These are phyloP conservation scores for Heliothis subflexa DNA, from an alignment of 1,140 invertebrate genomes.

Conservation along the genomic window DNA sequence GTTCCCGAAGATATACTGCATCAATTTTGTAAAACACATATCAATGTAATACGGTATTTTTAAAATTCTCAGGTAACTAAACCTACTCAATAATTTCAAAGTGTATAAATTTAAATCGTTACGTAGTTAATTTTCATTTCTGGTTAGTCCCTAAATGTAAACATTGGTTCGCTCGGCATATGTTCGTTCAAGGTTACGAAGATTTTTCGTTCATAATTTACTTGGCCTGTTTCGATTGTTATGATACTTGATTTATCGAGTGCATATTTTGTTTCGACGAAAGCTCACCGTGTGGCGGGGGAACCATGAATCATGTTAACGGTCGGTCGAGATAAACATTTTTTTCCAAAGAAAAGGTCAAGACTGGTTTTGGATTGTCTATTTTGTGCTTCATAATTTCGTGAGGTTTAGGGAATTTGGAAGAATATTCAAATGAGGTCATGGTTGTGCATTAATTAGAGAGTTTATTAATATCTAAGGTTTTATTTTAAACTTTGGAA, in stretches of 20 bases:
- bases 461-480: too few species aligned
- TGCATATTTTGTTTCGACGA: slow-evolving; percentile 70
- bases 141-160: slow-evolving; percentile 45
- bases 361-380: slow-evolving; percentile 49
- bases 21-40: too few species aligned
- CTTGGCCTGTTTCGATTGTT: slow-evolving; percentile 63
- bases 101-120: slow-evolving; percentile 44
- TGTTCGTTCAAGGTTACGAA: slow-evolving; percentile 43
- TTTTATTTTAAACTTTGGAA: too few species aligned
- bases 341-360: slow-evolving; percentile 56
- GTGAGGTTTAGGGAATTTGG: not conserved
- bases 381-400: not conserved
- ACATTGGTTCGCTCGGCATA: slow-evolving; percentile 43
- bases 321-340: slow-evolving; percentile 59
- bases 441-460: too few species aligned
- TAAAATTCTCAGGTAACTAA: not conserved
- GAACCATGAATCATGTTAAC: slow-evolving; percentile 70
- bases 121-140: slow-evolving; percentile 43
- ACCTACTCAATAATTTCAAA: slow-evolving; percentile 18
- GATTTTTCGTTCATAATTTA: slow-evolving; percentile 60
- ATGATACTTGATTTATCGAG: slow-evolving; percentile 71
- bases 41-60: not conserved
- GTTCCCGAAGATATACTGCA: too few species aligned
- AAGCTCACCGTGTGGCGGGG: slow-evolving; percentile 60
- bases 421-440: too few species aligned